Evolutionary conservation across 2,888 invertebrate genomes (phyloP), one percentile per base, ranked within the genome.

Genomic region (Carcina quercana): DNA sequence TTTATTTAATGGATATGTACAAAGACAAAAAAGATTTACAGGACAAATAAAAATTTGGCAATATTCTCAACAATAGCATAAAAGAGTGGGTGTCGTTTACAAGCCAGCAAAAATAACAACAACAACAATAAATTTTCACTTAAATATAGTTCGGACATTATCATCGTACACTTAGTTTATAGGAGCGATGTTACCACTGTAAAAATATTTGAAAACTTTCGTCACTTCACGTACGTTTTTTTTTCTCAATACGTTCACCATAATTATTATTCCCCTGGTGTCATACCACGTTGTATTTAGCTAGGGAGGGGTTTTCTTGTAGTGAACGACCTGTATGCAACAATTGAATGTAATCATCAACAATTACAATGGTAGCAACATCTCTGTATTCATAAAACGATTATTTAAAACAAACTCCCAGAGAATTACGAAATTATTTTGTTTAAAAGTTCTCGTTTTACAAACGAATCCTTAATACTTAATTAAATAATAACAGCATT

Each of bases 1-100:
- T 76, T 79, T 79, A 78, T 78, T 80, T 65, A 75, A 70, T 75
- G 74, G 79, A 79, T 80, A 80, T 80, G 79, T 80, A 80, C 79
- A 79, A 67, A 75, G 74, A 76, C 69, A 74, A 73, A 72, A 70
- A 56, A 55, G 24, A 24, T 24, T 58, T 67, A 72, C 70, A 71
- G 64, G 66, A 72, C 70, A 79, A 78, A 76, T 75, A 74, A 78
- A 75, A 75, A 70, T 76, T 78, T 75, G 75, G 76, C 76, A 74
- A 75, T 72, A 75, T 62, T 70, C 59, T 74, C 63, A 79, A 80
- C 78, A 76, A 75, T 72, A 72, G 74, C 71, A 61, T 68, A 66
- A 69, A 63, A 58, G 50, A 61, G 52, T 64, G 50, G 61, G 52
- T 64, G 59, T 61, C 65, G 64, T 66, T 52, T 64, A 65, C 58